Percentiles rank a stretch among this genome's conserved stretches.
Conservation (phyloP, 2,113 vertebrate species). For the Nymphicus hollandicus region DNA sequence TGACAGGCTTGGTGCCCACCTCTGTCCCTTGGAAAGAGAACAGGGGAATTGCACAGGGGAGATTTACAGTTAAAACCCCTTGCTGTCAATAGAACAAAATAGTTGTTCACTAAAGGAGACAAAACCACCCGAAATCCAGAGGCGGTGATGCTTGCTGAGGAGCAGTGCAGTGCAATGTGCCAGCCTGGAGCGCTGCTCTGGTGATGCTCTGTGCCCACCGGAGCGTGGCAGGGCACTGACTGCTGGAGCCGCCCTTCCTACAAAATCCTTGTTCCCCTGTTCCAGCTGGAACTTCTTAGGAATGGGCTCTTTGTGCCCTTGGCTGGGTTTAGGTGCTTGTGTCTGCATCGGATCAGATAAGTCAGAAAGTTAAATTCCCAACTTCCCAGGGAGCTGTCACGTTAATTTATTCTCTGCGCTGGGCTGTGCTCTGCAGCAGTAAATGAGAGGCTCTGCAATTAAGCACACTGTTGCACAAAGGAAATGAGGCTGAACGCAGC, state of each 20-base stretch:
- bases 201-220: not conserved
- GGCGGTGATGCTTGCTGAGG: rapidly evolving
- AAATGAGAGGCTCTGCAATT: slow-evolving; percentile 39
- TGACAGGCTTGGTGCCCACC: not conserved
- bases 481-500: slow-evolving; percentile 38
- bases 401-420: slow-evolving; percentile 32
- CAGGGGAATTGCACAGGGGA: not conserved
- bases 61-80: not conserved
- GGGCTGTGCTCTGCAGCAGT: not conserved
- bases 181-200: not conserved
- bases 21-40: not conserved
- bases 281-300: slow-evolving; percentile 34
- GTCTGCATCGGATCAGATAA: slow-evolving; percentile 57
- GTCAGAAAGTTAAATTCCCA: slow-evolving; percentile 10
- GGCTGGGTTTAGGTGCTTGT: slow-evolving; percentile 37
- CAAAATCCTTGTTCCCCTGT: not conserved
- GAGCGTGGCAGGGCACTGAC: not conserved
- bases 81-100: not conserved
- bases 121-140: rapidly evolving
- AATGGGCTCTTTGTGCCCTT: slow-evolving; percentile 22
- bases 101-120: not conserved
- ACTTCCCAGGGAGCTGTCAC: slow-evolving; percentile 1
- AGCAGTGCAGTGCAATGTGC: not conserved
- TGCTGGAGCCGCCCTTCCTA: not conserved
- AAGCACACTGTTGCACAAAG: slow-evolving; percentile 34